Conservation (phyloP, 2,113 vertebrate genomes). For the Saimiri boliviensis region DNA sequence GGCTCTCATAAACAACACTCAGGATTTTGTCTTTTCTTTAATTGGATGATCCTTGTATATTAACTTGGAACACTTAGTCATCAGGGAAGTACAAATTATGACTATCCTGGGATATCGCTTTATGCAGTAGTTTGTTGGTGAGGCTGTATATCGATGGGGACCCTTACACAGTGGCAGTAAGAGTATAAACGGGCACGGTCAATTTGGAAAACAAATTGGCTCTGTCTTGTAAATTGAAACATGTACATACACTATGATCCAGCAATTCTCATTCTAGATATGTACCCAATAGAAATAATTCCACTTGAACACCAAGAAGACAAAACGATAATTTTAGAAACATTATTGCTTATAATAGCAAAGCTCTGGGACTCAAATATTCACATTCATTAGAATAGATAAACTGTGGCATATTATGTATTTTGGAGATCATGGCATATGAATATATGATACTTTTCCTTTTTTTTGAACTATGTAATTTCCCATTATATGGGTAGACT, state of each 20-base stretch:
- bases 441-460: not conserved
- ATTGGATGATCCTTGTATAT: not conserved
- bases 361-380: not conserved
- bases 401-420: not conserved
- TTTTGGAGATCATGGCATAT: not conserved
- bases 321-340: not conserved
- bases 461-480: not conserved
- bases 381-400: not conserved
- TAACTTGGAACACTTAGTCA: not conserved
- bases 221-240: not conserved
- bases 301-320: not conserved
- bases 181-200: not conserved
- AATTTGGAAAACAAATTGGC: not conserved
- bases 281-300: not conserved
- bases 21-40: not conserved
- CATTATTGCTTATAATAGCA: not conserved
- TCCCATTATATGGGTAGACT: not conserved
- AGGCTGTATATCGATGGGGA: not conserved
- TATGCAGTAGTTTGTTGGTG: not conserved
- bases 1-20: not conserved
- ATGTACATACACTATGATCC: not conserved
- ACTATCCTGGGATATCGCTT: not conserved
- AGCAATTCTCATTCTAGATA: slow-evolving; percentile 2
- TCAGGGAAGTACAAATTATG: not conserved
- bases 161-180: not conserved